Evolutionary conservation across 2,888 invertebrate genomes (phyloP).

Genomic region (Tuta absoluta): DNA sequence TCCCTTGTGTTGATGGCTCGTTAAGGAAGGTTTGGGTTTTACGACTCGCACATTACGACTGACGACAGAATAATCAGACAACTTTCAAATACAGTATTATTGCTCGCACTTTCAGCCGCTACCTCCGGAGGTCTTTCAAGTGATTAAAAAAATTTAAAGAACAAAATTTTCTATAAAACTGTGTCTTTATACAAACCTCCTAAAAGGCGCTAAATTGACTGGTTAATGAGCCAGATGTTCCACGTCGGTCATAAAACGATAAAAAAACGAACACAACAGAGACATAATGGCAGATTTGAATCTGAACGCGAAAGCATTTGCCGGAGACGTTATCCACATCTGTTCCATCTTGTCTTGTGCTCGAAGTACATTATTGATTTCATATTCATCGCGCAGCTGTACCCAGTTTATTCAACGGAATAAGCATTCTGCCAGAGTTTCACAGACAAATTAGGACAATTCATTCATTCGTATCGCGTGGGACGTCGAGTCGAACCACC

Average conservation of each 20-base stretch:
- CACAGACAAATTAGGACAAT: not conserved
- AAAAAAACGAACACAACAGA: not conserved
- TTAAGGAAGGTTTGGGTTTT: slow-evolving; percentile 8
- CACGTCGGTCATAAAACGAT: not conserved
- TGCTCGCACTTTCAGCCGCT: not conserved
- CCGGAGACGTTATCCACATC: slow-evolving; percentile 8
- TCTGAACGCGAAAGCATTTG: slow-evolving; percentile 6
- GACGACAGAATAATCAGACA: slow-evolving; percentile 17
- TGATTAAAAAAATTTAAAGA: no score
- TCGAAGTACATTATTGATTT: slow-evolving; percentile 21
- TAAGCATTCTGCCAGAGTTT: not conserved
- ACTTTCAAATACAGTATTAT: not conserved
- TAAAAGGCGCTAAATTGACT: no score
- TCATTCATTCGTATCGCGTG: no score
- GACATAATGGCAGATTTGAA: slow-evolving; percentile 2
- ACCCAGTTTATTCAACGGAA: slow-evolving; percentile 9
- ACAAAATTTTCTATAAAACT: not conserved
- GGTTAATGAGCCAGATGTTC: not conserved
- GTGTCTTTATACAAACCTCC: no score
- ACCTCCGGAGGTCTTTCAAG: not conserved
- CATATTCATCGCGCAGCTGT: slow-evolving; percentile 26
- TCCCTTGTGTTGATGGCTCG: slow-evolving; percentile 8
- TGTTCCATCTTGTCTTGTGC: slow-evolving; percentile 16
- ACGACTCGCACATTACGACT: slow-evolving; percentile 18
- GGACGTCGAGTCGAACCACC: not conserved